phyloP scores from a whole-genome alignment of 1,140 invertebrate species.

The Stenopsyche tienmushanensis region DNA sequence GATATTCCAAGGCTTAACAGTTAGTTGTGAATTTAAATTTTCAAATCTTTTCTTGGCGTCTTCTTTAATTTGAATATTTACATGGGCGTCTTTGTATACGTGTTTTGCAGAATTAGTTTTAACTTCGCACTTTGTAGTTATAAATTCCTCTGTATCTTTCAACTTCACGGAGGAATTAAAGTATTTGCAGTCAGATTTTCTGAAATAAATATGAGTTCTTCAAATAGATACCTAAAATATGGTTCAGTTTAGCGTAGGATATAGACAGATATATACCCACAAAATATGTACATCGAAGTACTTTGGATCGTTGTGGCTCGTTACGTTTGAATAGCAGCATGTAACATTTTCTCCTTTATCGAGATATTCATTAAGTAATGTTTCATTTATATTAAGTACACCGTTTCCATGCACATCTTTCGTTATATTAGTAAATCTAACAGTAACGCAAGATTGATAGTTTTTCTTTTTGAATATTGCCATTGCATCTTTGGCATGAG shows the following conservation, averaged over 20 bases:
- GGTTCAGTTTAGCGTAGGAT: not conserved
- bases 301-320: slow-evolving; percentile 43
- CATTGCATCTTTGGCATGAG: slow-evolving; percentile 65
- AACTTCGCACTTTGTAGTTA: slow-evolving; percentile 55
- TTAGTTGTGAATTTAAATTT: slow-evolving; percentile 40
- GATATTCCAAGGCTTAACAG: slow-evolving; percentile 57
- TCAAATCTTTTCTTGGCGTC: slow-evolving; percentile 31
- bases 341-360: slow-evolving; percentile 15
- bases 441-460: slow-evolving; percentile 59
- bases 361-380: slow-evolving; percentile 19
- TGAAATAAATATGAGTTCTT: no score
- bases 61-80: slow-evolving; percentile 43
- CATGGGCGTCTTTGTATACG: slow-evolving; percentile 47
- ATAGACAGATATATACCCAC: slow-evolving; percentile 45
- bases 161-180: slow-evolving; percentile 47
- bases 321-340: slow-evolving; percentile 59
- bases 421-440: slow-evolving; percentile 52
- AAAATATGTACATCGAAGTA: slow-evolving; percentile 51
- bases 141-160: slow-evolving; percentile 50
- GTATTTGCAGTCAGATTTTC: slow-evolving; percentile 45
- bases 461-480: slow-evolving; percentile 59
- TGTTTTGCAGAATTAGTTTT: slow-evolving; percentile 38
- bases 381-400: slow-evolving; percentile 29
- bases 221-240: no score
- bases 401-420: slow-evolving; percentile 42